phyloP scores from a whole-genome alignment of 1,140 invertebrate species.

The Pachypsylla venusta region DNA sequence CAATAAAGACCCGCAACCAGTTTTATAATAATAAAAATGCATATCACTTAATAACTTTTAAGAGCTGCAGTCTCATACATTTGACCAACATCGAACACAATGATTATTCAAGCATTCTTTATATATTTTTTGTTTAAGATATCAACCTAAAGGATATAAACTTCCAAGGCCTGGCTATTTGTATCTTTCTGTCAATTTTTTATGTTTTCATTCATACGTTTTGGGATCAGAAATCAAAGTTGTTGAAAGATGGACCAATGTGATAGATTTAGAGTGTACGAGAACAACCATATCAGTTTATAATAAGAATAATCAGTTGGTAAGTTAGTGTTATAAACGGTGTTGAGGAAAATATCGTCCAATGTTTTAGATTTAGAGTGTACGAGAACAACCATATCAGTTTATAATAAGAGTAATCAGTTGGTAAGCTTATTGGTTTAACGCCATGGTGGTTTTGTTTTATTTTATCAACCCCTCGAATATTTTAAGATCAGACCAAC shows the following conservation, averaged over 20 bases:
- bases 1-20: too few relatives aligned
- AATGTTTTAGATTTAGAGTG: neutral
- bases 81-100: too few relatives aligned
- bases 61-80: too few relatives aligned
- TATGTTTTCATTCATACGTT: slow-evolving; percentile 92
- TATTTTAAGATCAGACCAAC: too few relatives aligned
- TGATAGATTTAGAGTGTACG: slow-evolving; percentile 54
- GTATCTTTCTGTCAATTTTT: slow-evolving; percentile 87
- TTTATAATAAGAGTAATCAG: neutral
- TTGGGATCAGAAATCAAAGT: slow-evolving; percentile 80
- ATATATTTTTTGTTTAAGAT: neutral
- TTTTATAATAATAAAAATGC: too few relatives aligned
- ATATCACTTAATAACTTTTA: too few relatives aligned
- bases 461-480: too few relatives aligned
- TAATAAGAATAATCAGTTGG: neutral
- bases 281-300: neutral
- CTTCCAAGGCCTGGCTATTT: slow-evolving; percentile 89
- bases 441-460: too few relatives aligned
- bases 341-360: neutral
- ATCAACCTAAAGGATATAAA: slow-evolving; percentile 30
- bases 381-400: neutral
- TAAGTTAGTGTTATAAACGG: neutral
- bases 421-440: neutral
- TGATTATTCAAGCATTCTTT: too few relatives aligned
- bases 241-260: slow-evolving; percentile 69